Evolutionary conservation across 2,113 vertebrate genomes (phyloP).

Genomic region (Varanus komodoensis): DNA sequence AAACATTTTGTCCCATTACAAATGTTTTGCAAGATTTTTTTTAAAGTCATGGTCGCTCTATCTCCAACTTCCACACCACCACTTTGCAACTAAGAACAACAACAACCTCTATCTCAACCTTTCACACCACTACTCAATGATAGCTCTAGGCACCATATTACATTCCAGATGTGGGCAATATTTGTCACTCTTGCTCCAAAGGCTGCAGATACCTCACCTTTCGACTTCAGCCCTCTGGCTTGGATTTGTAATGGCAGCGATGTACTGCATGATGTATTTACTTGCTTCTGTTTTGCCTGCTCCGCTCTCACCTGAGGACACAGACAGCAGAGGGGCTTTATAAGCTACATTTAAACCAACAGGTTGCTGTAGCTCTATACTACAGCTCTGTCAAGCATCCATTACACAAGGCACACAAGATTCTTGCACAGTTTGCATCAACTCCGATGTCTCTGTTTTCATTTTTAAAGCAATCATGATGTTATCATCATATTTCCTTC

Average conservation of each 20-base stretch:
- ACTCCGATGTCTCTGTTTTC: background rate
- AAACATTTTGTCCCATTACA: too few species aligned
- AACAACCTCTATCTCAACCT: too few species aligned
- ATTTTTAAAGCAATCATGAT: background rate
- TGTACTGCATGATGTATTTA: constrained; percentile 99
- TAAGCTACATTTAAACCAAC: background rate
- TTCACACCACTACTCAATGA: background rate
- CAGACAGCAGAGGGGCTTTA: constrained; percentile 40
- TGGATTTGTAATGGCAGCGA: constrained; percentile 98
- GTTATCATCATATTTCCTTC: background rate
- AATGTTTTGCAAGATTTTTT: background rate
- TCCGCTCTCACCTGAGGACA: constrained; percentile 91
- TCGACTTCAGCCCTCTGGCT: constrained; percentile 96
- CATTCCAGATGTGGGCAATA: background rate
- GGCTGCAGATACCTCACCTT: constrained; percentile 80
- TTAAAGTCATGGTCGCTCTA: too few species aligned
- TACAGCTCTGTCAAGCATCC: background rate
- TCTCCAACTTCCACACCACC: too few species aligned
- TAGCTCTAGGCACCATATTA: background rate
- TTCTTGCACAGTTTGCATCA: background rate
- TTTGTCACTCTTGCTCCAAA: background rate
- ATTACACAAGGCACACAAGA: background rate
- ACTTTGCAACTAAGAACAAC: too few species aligned
- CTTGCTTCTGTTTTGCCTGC: constrained; percentile 98
- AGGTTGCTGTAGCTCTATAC: background rate